phyloP scores from a whole-genome alignment of 2,113 vertebrate species.

The Rostratula benghalensis region DNA sequence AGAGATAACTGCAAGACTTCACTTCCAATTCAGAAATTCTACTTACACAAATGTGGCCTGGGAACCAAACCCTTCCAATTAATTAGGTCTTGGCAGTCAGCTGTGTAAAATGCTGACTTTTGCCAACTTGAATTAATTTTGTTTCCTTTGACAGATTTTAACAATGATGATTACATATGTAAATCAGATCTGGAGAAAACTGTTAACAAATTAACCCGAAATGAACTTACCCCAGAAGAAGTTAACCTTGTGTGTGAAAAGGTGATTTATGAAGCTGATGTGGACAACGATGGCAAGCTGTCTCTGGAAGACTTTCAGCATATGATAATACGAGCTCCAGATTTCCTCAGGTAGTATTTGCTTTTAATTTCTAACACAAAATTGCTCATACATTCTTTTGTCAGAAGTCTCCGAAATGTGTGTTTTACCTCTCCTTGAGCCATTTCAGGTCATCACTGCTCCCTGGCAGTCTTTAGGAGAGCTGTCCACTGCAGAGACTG shows the following conservation, averaged over 20 bases:
- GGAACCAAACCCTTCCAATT: neutral
- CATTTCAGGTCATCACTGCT: neutral
- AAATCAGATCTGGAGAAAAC: slow-evolving; percentile 93
- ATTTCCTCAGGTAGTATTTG: slow-evolving; percentile 90
- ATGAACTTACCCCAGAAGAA: slow-evolving; percentile 90
- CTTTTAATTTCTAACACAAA: neutral
- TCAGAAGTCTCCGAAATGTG: neutral
- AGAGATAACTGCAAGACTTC: neutral
- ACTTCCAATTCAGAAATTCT: neutral
- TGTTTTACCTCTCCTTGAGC: neutral
- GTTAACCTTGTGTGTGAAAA: slow-evolving; percentile 93
- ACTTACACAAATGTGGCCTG: neutral
- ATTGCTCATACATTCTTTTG: neutral
- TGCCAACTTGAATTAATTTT: neutral
- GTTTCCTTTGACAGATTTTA: slow-evolving; percentile 84
- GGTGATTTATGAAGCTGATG: slow-evolving; percentile 90
- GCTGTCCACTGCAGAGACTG: neutral
- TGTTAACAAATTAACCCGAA: slow-evolving; percentile 87
- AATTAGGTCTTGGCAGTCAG: neutral
- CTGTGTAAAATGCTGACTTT: neutral
- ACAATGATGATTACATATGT: slow-evolving; percentile 93
- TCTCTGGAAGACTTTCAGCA: slow-evolving; percentile 95
- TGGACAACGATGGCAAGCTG: slow-evolving; percentile 90
- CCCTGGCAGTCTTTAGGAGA: neutral
- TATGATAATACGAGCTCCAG: slow-evolving; percentile 91